These are phyloP conservation scores for Holcopasites calliopsidis DNA, from an alignment of 1,140 invertebrate genomes.

Conservation along the genomic window DNA sequence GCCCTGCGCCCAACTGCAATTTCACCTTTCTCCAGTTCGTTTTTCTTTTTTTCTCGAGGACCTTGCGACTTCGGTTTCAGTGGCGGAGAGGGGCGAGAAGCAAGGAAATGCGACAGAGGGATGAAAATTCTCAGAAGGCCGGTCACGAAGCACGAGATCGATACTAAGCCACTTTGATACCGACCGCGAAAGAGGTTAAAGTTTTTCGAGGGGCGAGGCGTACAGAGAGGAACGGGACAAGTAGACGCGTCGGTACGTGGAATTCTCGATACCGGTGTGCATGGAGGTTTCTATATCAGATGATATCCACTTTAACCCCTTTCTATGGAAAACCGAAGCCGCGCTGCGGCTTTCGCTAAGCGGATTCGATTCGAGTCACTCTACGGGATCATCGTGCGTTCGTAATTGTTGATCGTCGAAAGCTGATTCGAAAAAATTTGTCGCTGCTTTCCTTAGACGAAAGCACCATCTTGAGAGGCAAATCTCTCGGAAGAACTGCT, in stretches of 20 bases:
- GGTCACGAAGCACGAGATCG: slow-evolving; percentile 52
- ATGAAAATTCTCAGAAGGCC: slow-evolving; percentile 35
- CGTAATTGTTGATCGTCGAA: not conserved
- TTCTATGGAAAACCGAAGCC: not conserved
- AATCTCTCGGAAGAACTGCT: not conserved
- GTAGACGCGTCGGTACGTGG: slow-evolving; percentile 12
- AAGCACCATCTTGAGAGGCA: no score
- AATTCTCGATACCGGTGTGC: not conserved
- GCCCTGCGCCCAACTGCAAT: slow-evolving; percentile 2
- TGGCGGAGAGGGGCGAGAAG: not conserved
- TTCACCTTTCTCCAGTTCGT: not conserved
- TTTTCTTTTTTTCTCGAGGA: not conserved
- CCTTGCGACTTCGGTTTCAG: not conserved
- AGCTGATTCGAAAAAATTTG: no score
- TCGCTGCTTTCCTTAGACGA: not conserved
- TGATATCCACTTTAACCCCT: not conserved
- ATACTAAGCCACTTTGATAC: slow-evolving; percentile 52
- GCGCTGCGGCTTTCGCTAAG: not conserved
- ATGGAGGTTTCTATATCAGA: not conserved
- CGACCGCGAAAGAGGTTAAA: slow-evolving; percentile 33
- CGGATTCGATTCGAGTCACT: not conserved
- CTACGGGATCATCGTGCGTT: not conserved
- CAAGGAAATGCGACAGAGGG: not conserved
- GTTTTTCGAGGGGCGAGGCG: slow-evolving; percentile 18
- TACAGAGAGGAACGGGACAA: slow-evolving; percentile 2